Base-by-base conservation (phyloP, 2,797 vertebrate genomes). In the Hephaestus fuliginosus region DNA sequence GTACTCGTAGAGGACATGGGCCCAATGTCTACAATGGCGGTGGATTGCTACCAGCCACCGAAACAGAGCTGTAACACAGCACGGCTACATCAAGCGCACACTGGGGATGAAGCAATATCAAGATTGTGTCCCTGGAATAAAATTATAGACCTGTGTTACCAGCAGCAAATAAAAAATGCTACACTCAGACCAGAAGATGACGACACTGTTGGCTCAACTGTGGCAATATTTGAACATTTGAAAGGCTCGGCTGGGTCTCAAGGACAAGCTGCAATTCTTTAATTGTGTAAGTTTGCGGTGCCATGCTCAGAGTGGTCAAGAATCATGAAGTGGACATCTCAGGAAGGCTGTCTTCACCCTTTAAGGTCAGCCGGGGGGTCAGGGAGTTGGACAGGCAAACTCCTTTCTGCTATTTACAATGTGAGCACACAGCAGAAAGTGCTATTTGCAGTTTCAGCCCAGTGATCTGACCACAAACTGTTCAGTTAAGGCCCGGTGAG, bases 401-500 rank as follows among this genome's bases (percentile, higher is more conserved):
- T 63, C 39, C 4, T 51, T 30, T 49, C 18, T 56, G 49, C 43
- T 43, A 13, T 52, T 70, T 58, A 52, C 30, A 55, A 1, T 53
- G 25, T 3, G 2, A 33, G 46, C 41, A 60, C 7, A 14, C 28
- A 51, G 25, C 14, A 43, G 10, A 60, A 44, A 33, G 46, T 43
- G 1, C n/a, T 55, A 4, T 60, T 68, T 74, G 51, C 55, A 18
- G n/a, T 58, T 48, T 22, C 30, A 41, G n/a, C 57, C 33, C 22
- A 74, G 3, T 11, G 53, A 17, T 60, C 41, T 62, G 58, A 73
- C 49, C 41, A 53, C 56, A 74, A 61, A 70, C 52, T 51, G 14
- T 63, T 70, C 71, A 66, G 52, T 56, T 15, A 30, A 22, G 71
- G 39, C 86, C 53, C 5, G 17, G 12, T 60, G 68, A 66, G n/a